Base-by-base conservation (phyloP, 2,113 vertebrate genomes). In the Pseudorectes ferrugineus region DNA sequence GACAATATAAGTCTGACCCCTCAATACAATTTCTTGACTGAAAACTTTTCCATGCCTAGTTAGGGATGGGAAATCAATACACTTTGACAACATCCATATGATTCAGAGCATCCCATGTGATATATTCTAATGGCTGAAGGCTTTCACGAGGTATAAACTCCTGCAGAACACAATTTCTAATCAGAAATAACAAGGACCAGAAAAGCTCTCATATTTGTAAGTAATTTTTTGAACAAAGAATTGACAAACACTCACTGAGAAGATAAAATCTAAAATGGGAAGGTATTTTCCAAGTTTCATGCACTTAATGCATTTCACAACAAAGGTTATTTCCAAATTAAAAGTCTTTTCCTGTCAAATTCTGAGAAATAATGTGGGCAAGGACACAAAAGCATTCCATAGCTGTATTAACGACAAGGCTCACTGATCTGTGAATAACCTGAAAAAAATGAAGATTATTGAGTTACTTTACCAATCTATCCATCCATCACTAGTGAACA, bases 381-480 rank as follows among this genome's bases (percentile, higher is more conserved):
- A 98, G 97, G 97, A 98, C 98, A 98, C 95, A 97, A 98, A 98
- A 98, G 97, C 97, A 98, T 98, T 98, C 97, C 97, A 97, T 94
- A 97, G 98, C 97, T 98, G 98, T 98, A 98, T 98, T 98, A 98
- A 98, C 38, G 19, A 97, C 94, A 96, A 97, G 97, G 98, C 92
- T 98, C 98, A 98, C 96, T 98, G 98, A 98, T 98, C 98, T 98
- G 98, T 98, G 98, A 98, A 98, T 98, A 98, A 98, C 98, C 98
- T 92, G 97, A 94, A 97, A 97, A 96, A 96, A 98, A 97, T 79
- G 96, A 98, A 98, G 97, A 98, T 98, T 98, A 98, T 97, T 98
- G 98, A 98, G 98, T 98, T 98, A 98, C 97, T 98, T 98, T 98
- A 97, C 88, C 98, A 97, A 98, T 98, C 97, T 97, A 97, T 98